These are phyloP conservation scores for Oncopeltus fasciatus DNA, from an alignment of 1,140 invertebrate species.

Conservation along the genomic window DNA sequence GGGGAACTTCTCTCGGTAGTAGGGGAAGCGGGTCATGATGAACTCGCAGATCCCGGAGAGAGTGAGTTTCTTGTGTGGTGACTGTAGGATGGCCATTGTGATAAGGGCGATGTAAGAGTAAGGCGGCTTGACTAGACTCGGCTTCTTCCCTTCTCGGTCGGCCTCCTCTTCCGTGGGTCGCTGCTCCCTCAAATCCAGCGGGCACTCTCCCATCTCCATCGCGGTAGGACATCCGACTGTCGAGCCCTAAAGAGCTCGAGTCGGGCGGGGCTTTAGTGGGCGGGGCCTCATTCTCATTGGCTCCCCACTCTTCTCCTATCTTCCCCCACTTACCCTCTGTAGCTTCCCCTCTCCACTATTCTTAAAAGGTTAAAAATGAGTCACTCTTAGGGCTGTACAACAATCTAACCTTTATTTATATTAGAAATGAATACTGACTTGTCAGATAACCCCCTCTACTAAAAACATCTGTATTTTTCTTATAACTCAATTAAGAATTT, in stretches of 20 bases:
- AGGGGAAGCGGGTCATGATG: constrained; percentile 95
- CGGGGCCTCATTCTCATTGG: neutral
- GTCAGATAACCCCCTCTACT: no score
- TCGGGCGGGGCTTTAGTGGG: neutral
- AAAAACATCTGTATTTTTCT: no score
- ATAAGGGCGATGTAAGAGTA: constrained; percentile 97
- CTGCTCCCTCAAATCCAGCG: constrained; percentile 3
- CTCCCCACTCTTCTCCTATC: no score
- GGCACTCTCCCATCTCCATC: neutral
- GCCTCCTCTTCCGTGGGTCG: neutral
- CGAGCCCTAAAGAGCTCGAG: neutral
- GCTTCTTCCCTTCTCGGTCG: constrained; percentile 18
- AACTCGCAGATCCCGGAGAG: constrained; percentile 97
- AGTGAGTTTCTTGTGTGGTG: constrained; percentile 91
- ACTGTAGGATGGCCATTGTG: constrained; percentile 94
- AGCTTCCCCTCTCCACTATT: neutral
- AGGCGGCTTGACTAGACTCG: constrained; percentile 63
- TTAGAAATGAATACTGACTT: no score
- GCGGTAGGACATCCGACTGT: neutral
- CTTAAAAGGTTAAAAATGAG: neutral
- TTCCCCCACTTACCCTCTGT: no score
- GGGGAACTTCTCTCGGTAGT: constrained; percentile 89
- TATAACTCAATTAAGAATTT: no score
- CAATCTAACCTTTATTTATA: constrained; percentile 1
- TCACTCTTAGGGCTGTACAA: neutral